Conservation (phyloP, 1,140 invertebrate genomes). For the Musca vetustissima region DNA sequence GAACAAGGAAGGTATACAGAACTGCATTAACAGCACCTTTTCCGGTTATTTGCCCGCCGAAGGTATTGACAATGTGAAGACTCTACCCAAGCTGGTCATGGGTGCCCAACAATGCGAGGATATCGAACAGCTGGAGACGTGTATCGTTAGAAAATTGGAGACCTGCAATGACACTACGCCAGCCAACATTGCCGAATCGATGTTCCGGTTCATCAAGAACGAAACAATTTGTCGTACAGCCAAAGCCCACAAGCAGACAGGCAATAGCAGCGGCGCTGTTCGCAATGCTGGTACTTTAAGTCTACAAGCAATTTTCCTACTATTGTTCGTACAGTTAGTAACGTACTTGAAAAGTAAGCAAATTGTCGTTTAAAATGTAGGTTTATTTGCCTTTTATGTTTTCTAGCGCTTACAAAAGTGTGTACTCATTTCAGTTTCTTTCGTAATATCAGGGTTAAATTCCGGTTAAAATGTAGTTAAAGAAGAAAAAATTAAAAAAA, state of each 20-base stretch:
- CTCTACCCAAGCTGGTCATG: constrained; percentile 45
- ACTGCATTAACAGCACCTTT: constrained; percentile 68
- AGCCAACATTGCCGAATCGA: constrained; percentile 75
- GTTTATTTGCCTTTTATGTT: no score
- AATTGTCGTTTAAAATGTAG: no score
- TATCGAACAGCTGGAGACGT: constrained; percentile 62
- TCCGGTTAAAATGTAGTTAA: no score
- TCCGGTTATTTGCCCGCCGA: constrained; percentile 55
- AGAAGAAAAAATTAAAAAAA: no score
- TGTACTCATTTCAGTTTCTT: no score
- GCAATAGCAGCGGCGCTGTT: background rate
- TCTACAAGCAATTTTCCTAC: no score
- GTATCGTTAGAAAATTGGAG: constrained; percentile 67
- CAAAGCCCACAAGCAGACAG: constrained; percentile 6
- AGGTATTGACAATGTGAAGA: constrained; percentile 36
- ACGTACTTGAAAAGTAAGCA: no score
- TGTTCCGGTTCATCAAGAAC: constrained; percentile 66
- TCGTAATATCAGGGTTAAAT: no score
- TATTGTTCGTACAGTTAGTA: no score
- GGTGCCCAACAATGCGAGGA: constrained; percentile 55
- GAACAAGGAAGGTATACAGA: constrained; percentile 63
- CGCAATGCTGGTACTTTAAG: no score
- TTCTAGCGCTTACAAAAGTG: no score
- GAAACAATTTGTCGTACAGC: constrained; percentile 43
- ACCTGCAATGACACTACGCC: constrained; percentile 72